Conservation (phyloP, 64 coral and sea anemone genomes). For the Hydrozoanthus tunicans region DNA sequence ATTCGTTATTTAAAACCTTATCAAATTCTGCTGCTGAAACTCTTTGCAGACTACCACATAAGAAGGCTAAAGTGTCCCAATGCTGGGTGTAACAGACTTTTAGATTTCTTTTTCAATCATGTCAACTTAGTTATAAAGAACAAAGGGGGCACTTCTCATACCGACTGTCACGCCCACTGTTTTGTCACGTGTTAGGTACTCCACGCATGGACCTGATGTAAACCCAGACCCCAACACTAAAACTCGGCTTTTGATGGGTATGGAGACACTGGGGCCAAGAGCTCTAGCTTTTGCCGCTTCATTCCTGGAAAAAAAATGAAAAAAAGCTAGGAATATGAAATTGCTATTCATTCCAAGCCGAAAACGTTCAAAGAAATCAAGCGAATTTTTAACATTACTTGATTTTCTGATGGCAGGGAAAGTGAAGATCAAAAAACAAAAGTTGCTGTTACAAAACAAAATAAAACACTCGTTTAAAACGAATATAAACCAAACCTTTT, state of each 20-base stretch:
- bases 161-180: conserved; percentile 79
- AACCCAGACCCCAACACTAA: conserved; percentile 91
- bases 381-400: background rate
- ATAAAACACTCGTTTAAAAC: background rate
- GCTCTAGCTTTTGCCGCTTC: conserved; percentile 88
- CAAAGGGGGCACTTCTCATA: background rate
- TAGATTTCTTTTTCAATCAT: no score
- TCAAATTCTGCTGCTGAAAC: no score
- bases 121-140: background rate
- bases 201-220: conserved; percentile 74
- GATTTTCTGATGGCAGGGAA: background rate
- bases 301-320: conserved; percentile 40
- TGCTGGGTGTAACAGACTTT: no score
- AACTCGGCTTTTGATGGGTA: conserved; percentile 83
- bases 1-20: no score
- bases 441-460: background rate
- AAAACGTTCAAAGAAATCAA: background rate
- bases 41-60: no score
- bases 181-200: conserved; percentile 93
- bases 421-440: background rate
- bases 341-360: background rate
- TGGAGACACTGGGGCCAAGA: conserved; percentile 66
- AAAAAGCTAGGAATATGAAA: background rate
- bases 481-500: conserved; percentile 68
- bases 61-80: no score